Base-by-base conservation (phyloP, 2,888 invertebrate genomes). In the Atethmia centrago region DNA sequence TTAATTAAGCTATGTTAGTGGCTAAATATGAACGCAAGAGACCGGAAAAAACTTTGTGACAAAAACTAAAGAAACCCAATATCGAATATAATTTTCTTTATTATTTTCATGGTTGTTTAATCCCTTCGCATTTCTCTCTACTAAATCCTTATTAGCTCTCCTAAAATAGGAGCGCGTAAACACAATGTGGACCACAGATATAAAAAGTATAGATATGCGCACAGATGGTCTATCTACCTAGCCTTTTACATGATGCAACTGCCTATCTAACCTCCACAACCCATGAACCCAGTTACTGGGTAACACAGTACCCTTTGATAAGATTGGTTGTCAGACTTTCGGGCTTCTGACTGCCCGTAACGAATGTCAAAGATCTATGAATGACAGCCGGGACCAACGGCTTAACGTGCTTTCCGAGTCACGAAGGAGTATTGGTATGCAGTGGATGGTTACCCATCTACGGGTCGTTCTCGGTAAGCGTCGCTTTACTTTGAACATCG, bases 101-200 rank as follows among this genome's bases (percentile, higher is more conserved):
- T 73, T 55, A 80, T 55, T 45, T 59, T 69, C 55, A 51, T 58
- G 71, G 68, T 72, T 65, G 62, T 82, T 80, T 66, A 72, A 78
- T 81, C 72, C 69, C 65, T 58, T 66, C 47, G 12, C 36, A 63
- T 76, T 83, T 56, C 45, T 14, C 56, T 59, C 53, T 40, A 42
- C 19, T 63, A 49, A 59, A 53, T 58, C 40, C 36, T 45, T 58
- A 59, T 56, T 25, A 76, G 51, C n/a, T 78, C 51, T 45, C 25
- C 31, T 62, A 63, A 62, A 70, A 76, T 51, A 51, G 42, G 10
- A 62, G 55, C 31, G n/a, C 42, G n/a, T 64, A 55, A 36, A 51
- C n/a, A 65, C 47, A 59, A 53, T 31, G 14, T 19, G n/a, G 16
- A 42, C 25, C 59, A 69, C 28, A 2, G 71, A 63, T 71, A 1